Conservation (phyloP, 2,888 invertebrate genomes). For the Anorthoa munda region DNA sequence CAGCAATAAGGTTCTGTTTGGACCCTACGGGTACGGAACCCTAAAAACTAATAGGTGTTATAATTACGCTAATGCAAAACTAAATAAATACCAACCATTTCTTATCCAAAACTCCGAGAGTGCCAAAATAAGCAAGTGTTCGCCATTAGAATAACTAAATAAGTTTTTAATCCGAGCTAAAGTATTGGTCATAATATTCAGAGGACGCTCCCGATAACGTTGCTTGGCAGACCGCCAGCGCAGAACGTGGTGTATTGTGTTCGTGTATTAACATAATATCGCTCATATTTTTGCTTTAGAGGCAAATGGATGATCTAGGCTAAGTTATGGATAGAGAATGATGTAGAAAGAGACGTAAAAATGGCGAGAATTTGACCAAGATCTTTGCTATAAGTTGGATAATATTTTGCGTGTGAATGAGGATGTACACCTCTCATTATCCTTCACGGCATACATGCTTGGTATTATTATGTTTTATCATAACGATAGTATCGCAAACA, state of each 20-base stretch:
- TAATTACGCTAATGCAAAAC: neutral
- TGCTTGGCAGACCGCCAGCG: slow-evolving; percentile 64
- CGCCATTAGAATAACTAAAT: slow-evolving; percentile 65
- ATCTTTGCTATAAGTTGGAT: too few relatives aligned
- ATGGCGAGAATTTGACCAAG: neutral
- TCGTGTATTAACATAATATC: slow-evolving; percentile 62
- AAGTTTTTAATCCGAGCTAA: slow-evolving; percentile 70
- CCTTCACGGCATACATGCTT: too few relatives aligned
- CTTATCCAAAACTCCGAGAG: slow-evolving; percentile 18
- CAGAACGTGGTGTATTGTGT: slow-evolving; percentile 55
- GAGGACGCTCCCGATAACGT: slow-evolving; percentile 65
- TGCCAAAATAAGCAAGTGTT: slow-evolving; percentile 55
- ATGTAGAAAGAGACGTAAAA: neutral
- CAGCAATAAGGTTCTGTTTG: too few relatives aligned
- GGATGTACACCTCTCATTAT: too few relatives aligned
- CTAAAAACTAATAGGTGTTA: neutral
- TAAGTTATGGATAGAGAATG: slow-evolving; percentile 16
- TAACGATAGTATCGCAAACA: too few relatives aligned
- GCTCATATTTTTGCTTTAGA: slow-evolving; percentile 54
- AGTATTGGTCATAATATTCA: slow-evolving; percentile 70
- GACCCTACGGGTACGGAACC: too few relatives aligned
- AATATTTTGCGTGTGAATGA: too few relatives aligned
- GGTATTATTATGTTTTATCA: too few relatives aligned
- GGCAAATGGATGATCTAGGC: slow-evolving; percentile 51
- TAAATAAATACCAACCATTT: slow-evolving; percentile 1